These are phyloP conservation scores for Oryzias celebensis DNA, from an alignment of 2,113 vertebrate genomes.

Conservation along the genomic window DNA sequence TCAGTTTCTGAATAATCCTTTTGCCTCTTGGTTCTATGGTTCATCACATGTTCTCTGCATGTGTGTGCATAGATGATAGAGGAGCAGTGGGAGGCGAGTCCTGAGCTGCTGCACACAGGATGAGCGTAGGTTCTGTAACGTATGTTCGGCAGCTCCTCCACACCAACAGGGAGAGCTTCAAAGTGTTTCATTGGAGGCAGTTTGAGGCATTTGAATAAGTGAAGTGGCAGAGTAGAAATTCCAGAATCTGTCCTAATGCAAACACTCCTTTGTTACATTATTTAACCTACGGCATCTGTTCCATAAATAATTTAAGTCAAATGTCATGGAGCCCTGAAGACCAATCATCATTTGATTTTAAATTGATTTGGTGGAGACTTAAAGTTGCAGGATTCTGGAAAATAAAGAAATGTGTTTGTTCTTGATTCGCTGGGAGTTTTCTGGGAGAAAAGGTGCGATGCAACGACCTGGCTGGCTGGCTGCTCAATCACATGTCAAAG, in stretches of 20 bases:
- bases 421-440: neutral
- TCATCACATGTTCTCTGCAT: conserved; percentile 9
- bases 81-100: conserved; percentile 28
- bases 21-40: neutral
- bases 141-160: conserved; percentile 47
- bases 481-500: conserved; percentile 59
- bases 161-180: conserved; percentile 48
- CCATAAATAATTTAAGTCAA: no score
- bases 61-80: conserved; percentile 15
- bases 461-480: conserved; percentile 53
- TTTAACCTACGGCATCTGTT: no score
- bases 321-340: no score
- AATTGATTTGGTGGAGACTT: no score
- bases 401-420: conserved; percentile 12
- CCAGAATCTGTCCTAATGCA: no score
- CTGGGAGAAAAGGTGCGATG: conserved; percentile 51
- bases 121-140: conserved; percentile 50
- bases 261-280: no score
- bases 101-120: conserved; percentile 40
- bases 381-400: no score
- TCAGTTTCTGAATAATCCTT: no score
- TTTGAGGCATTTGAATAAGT: conserved; percentile 33
- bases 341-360: no score
- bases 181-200: conserved; percentile 43
- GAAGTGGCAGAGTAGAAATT: conserved; percentile 1